phyloP scores from a whole-genome alignment of 2,113 vertebrate species.

The Orientallactaga bullata region DNA sequence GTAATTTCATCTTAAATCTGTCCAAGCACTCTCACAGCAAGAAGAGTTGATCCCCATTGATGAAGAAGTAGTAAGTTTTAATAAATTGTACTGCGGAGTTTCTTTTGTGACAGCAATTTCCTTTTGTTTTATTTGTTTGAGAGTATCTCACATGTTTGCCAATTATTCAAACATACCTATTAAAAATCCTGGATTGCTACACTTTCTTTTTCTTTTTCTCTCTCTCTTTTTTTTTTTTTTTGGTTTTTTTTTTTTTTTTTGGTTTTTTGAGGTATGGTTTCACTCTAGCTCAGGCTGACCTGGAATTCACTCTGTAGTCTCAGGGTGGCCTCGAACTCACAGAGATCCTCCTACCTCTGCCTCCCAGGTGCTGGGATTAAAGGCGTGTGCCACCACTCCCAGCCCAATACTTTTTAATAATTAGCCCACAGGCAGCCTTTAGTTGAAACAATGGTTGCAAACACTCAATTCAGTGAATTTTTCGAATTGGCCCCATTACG shows the following conservation, averaged over 20 bases:
- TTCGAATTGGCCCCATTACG: background rate
- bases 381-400: too few species aligned
- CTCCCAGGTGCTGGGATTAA: too few species aligned
- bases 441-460: background rate
- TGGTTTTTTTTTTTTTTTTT: too few species aligned
- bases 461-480: background rate
- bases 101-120: background rate
- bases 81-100: background rate
- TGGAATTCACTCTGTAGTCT: too few species aligned
- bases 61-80: background rate
- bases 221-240: too few species aligned
- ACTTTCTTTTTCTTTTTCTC: too few species aligned
- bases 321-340: too few species aligned
- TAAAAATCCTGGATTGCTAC: background rate
- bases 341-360: too few species aligned
- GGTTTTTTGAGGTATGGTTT: too few species aligned
- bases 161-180: background rate
- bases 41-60: background rate
- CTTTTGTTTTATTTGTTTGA: background rate
- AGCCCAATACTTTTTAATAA: too few species aligned
- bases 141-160: conserved; percentile 33
- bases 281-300: too few species aligned
- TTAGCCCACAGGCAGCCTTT: background rate
- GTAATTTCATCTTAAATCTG: background rate
- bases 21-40: background rate